Evolutionary conservation across 2,888 invertebrate genomes (phyloP).

Genomic region (Synergus umbraculus): DNA sequence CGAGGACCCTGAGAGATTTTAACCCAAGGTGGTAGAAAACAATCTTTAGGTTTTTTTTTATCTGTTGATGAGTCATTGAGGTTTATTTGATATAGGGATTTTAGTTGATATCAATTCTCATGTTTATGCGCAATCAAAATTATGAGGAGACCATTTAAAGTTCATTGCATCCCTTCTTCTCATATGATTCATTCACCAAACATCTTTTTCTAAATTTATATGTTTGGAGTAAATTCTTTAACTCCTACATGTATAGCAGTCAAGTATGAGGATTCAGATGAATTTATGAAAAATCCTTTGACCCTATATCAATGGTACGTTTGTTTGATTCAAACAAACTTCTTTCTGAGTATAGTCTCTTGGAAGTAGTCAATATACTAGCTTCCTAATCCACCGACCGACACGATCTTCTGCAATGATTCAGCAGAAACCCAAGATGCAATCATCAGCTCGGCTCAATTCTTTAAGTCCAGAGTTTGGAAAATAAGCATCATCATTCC

Average conservation of each 20-base stretch:
- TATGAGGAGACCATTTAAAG: not conserved
- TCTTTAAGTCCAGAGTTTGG: not conserved
- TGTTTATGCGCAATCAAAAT: not conserved
- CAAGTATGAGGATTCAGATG: too few species aligned
- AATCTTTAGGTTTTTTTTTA: not conserved
- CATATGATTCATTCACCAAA: too few species aligned
- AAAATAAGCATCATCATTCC: conserved; percentile 2
- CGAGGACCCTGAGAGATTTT: not conserved
- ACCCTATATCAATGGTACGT: too few species aligned
- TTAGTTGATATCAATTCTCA: not conserved
- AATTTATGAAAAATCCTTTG: too few species aligned
- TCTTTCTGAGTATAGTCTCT: not conserved
- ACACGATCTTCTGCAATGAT: not conserved
- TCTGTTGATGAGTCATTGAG: not conserved
- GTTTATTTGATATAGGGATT: not conserved
- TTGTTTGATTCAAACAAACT: too few species aligned
- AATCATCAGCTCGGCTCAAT: not conserved
- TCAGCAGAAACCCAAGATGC: not conserved
- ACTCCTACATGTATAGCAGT: too few species aligned
- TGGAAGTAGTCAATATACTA: not conserved
- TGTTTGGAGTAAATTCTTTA: too few species aligned
- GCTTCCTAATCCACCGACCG: too few species aligned
- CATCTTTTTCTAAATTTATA: too few species aligned
- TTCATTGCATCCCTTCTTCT: not conserved
- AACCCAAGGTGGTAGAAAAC: not conserved